Evolutionary conservation across 2,797 vertebrate genomes (phyloP).

Genomic region (Cuculus canorus): DNA sequence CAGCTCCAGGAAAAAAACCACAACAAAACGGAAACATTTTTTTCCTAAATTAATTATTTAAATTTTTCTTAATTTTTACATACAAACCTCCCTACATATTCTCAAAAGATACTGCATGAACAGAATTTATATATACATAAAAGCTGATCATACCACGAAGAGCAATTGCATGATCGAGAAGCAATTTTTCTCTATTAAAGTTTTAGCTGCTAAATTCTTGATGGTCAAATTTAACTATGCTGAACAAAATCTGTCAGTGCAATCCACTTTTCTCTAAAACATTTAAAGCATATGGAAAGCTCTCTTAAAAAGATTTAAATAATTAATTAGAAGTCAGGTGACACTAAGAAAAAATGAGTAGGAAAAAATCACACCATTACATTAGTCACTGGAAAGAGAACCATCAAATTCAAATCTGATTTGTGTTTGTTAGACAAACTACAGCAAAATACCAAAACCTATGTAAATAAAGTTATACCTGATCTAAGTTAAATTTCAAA

Average conservation of each 20-base stretch:
- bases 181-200: not conserved
- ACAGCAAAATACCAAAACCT: conserved; percentile 36
- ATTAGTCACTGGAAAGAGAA: not conserved
- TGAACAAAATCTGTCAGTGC: not conserved
- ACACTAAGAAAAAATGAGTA: not conserved
- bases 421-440: conserved; percentile 37
- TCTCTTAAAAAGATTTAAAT: not conserved
- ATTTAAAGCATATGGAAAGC: not conserved
- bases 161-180: not conserved
- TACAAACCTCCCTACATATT: not conserved
- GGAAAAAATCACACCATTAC: conserved; percentile 1
- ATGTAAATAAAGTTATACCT: conserved; percentile 29
- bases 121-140: not conserved
- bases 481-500: conserved; percentile 45
- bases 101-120: not conserved
- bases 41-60: not conserved
- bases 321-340: not conserved
- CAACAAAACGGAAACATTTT: not conserved
- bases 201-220: not conserved
- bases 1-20: too few relatives aligned
- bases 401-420: conserved; percentile 35
- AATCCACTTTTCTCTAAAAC: not conserved
- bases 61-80: not conserved
- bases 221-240: not conserved
- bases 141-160: not conserved